phyloP scores from a whole-genome alignment of 1,140 invertebrate genomes.

The Sitobion miscanthi region DNA sequence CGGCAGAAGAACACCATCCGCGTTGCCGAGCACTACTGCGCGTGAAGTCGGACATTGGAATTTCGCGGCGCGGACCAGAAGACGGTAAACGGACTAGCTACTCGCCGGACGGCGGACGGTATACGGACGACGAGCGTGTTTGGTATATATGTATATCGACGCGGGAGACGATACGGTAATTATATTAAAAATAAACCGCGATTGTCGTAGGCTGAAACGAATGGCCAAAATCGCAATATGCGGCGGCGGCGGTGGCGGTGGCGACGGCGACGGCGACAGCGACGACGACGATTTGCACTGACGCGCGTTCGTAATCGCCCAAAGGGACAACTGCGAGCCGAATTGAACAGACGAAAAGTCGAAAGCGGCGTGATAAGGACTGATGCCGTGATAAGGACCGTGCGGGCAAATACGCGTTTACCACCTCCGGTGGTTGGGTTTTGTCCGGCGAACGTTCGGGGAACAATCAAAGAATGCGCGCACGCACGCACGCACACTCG shows the following conservation, averaged over 20 bases:
- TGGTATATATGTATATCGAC: not conserved
- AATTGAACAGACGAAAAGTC: constrained; percentile 3
- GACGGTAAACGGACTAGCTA: not conserved
- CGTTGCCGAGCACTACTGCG: not conserved
- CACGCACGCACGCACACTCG: not conserved
- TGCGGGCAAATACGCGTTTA: constrained; percentile 9
- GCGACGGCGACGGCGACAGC: not conserved
- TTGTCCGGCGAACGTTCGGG: not conserved
- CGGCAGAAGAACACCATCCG: not conserved
- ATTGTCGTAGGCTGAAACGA: not conserved
- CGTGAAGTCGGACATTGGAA: not conserved
- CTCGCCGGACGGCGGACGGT: not conserved
- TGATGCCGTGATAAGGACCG: constrained; percentile 25
- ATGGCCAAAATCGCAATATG: not conserved
- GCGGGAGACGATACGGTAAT: not conserved
- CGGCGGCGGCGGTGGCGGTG: not conserved
- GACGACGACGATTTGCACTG: not conserved
- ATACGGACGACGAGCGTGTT: not conserved
- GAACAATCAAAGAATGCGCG: not conserved
- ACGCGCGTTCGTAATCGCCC: not conserved
- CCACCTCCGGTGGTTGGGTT: not conserved
- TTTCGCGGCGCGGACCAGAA: not conserved
- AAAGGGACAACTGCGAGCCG: not conserved
- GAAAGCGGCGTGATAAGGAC: constrained; percentile 42
- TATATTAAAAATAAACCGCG: not conserved